Evolutionary conservation across 2,797 vertebrate genomes (phyloP).

Genomic region (Enteromius mattozi): DNA sequence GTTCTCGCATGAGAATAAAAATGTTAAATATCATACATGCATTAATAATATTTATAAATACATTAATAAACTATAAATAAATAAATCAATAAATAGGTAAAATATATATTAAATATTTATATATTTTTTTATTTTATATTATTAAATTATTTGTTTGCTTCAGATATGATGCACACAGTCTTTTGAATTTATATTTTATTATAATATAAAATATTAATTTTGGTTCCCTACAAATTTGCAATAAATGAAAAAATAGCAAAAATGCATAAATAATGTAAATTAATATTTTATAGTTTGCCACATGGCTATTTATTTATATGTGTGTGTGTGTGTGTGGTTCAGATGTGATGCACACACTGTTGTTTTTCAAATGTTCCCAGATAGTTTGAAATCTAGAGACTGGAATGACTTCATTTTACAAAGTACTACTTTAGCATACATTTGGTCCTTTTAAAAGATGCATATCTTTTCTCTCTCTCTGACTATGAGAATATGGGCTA

Average conservation of each 20-base stretch:
- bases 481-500: conserved; percentile 72
- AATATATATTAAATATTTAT: background rate
- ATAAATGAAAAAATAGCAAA: background rate
- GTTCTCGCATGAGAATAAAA: background rate
- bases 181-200: background rate
- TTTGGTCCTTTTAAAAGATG: conserved; percentile 22
- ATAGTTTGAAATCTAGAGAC: conserved; percentile 6
- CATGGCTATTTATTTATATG: background rate
- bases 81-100: background rate
- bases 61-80: background rate
- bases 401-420: conserved; percentile 19
- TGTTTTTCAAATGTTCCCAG: background rate
- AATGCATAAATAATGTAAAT: background rate
- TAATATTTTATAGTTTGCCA: background rate
- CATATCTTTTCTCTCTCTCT: background rate
- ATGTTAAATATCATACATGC: background rate
- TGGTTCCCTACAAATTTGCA: background rate
- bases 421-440: conserved; percentile 4
- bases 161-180: background rate
- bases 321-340: background rate
- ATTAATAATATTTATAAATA: background rate
- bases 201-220: background rate
- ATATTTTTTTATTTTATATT: background rate
- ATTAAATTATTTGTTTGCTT: background rate
- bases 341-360: background rate